Evolutionary conservation across 2,797 vertebrate genomes (phyloP).

Genomic region (Pampus argenteus): DNA sequence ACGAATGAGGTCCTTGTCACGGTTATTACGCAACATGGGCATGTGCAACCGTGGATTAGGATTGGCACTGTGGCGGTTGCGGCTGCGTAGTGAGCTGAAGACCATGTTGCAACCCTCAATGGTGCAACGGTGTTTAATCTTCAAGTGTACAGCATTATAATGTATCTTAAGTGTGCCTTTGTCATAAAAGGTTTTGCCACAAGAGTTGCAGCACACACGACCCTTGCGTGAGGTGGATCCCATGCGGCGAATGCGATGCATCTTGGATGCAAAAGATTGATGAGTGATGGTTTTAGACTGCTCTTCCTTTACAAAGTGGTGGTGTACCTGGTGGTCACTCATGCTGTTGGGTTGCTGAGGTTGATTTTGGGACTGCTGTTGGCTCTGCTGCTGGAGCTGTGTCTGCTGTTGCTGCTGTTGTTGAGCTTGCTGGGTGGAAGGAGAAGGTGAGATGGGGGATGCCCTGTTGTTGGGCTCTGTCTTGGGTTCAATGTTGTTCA

Average conservation of each 20-base stretch:
- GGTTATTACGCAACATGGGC: slow-evolving; percentile 95
- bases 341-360: slow-evolving; percentile 75
- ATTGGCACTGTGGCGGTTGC: slow-evolving; percentile 98
- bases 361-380: slow-evolving; percentile 78
- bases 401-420: slow-evolving; percentile 79
- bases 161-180: slow-evolving; percentile 98
- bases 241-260: slow-evolving; percentile 98
- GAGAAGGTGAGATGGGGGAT: slow-evolving; percentile 92
- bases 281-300: slow-evolving; percentile 88
- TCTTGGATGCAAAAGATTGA: slow-evolving; percentile 96
- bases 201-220: slow-evolving; percentile 98
- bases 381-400: slow-evolving; percentile 79
- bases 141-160: slow-evolving; percentile 97
- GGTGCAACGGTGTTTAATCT: slow-evolving; percentile 98
- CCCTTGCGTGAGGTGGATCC: slow-evolving; percentile 96
- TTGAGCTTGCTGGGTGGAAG: slow-evolving; percentile 83
- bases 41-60: slow-evolving; percentile 97
- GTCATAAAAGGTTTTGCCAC: slow-evolving; percentile 94
- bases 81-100: slow-evolving; percentile 95
- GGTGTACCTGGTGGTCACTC: slow-evolving; percentile 83
- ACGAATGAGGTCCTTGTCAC: slow-evolving; percentile 98
- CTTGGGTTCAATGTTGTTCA: slow-evolving; percentile 96
- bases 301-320: slow-evolving; percentile 87
- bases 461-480: slow-evolving; percentile 91
- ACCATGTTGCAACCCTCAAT: slow-evolving; percentile 97